Conservation (phyloP, 2,888 invertebrate species). For the Diarsia brunnea region DNA sequence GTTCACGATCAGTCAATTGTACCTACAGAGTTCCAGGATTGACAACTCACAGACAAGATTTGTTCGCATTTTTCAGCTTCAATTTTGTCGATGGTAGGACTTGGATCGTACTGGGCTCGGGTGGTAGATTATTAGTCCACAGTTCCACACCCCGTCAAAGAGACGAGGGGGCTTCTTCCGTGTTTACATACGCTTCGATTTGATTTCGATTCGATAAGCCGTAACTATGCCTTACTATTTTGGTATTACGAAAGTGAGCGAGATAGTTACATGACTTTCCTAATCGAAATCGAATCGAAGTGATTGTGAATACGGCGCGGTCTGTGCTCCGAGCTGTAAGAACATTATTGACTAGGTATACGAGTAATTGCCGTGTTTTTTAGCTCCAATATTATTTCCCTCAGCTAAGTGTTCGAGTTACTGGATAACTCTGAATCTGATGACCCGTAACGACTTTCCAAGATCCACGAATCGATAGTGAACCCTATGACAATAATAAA, state of each 20-base stretch:
- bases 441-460: not conserved
- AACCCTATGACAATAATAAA: not conserved
- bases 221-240: too few species aligned
- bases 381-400: too few species aligned
- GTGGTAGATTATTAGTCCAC: not conserved
- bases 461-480: not conserved
- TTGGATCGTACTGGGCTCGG: not conserved
- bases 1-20: slow-evolving; percentile 71
- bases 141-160: not conserved
- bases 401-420: not conserved
- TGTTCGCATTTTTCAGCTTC: slow-evolving; percentile 26
- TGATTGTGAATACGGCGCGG: too few species aligned
- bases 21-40: slow-evolving; percentile 27
- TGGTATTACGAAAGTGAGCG: too few species aligned
- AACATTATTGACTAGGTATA: too few species aligned
- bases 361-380: too few species aligned
- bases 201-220: too few species aligned
- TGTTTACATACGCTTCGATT: too few species aligned
- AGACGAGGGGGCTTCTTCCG: not conserved
- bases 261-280: too few species aligned
- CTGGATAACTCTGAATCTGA: not conserved
- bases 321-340: too few species aligned
- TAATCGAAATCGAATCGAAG: too few species aligned
- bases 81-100: not conserved
- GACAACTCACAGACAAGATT: slow-evolving; percentile 31